phyloP scores from a whole-genome alignment of 2,797 vertebrate genomes.

The Gephyroberyx darwinii region DNA sequence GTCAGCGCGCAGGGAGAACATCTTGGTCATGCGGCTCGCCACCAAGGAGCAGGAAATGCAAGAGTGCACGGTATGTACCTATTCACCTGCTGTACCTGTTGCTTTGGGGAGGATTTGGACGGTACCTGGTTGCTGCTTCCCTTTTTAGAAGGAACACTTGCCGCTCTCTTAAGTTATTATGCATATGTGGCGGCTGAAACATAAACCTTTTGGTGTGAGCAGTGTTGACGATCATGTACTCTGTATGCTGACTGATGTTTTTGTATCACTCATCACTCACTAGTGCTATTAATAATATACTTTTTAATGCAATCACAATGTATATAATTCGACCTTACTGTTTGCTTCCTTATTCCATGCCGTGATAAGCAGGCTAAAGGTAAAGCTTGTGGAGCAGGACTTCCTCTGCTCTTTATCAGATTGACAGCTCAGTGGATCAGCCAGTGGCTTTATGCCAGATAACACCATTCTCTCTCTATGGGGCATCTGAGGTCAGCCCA shows the following conservation, averaged over 20 bases:
- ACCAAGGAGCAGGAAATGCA: constrained; percentile 99
- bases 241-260: not conserved
- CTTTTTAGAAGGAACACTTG: not conserved
- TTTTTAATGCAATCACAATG: not conserved
- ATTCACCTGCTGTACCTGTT: not conserved
- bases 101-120: not conserved
- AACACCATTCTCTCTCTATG: constrained; percentile 41
- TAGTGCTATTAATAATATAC: not conserved
- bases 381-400: constrained; percentile 9
- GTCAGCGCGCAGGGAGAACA: constrained; percentile 97
- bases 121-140: not conserved
- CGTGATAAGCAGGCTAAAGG: constrained; percentile 21
- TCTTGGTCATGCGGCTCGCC: constrained; percentile 98
- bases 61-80: constrained; percentile 95
- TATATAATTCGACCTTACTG: not conserved
- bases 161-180: not conserved
- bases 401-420: constrained; percentile 28
- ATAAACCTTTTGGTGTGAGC: not conserved
- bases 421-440: constrained; percentile 56
- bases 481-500: constrained; percentile 33
- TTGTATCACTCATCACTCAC: not conserved
- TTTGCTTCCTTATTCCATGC: not conserved
- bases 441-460: constrained; percentile 36
- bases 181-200: not conserved
- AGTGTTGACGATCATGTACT: not conserved